Base-by-base conservation (phyloP, 2,113 vertebrate genomes). In the Puffinus mauretanicus region DNA sequence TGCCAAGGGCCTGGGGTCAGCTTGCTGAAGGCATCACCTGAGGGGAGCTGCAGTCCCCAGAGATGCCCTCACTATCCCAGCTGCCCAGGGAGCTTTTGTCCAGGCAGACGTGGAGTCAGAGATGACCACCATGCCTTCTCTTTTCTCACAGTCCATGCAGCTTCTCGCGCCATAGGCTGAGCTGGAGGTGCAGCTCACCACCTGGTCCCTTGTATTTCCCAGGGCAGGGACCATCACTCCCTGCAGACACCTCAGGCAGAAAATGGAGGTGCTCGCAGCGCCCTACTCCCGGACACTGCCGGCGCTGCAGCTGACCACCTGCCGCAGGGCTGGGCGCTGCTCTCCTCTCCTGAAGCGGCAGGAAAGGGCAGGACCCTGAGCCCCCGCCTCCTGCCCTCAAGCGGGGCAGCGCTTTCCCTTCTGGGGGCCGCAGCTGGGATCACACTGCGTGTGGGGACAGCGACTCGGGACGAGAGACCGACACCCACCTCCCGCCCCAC, bases 401-500 rank as follows among this genome's bases (percentile, higher is more conserved):
- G 21, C 19, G 3, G 14, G 30, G 7, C 36, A 73, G 32, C 24
- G 10, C 20, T 1, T 1, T 1, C 32, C 42, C 19, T 13, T 4
- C 40, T 1, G 3, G 0, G 1, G 10, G 26, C 12, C 30, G 27
- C 19, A 11, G 2, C 30, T 10, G 16, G 15, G 8, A 30, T 2
- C n/a, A 7, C 24, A 1, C 82, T 11, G 18, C 11, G 14, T 27
- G 36, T 4, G 38, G 15, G 36, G 29, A 42, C 10, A 54, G 30
- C 0, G 0, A 2, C 7, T 4, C 4, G 5, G 3, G 1, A 14
- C 2, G 7, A 26, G 5, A 8, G 0, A 67, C 7, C 25, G 3
- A 0, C 47, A 3, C 10, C 15, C 2, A 0, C 2, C 2, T 5
- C 42, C 42, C 42, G 3, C 18, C 13, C 32, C 25, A 0, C 26